These are phyloP conservation scores for Sebastes matsubarae DNA, from an alignment of 2,797 vertebrate species.

Conservation along the genomic window DNA sequence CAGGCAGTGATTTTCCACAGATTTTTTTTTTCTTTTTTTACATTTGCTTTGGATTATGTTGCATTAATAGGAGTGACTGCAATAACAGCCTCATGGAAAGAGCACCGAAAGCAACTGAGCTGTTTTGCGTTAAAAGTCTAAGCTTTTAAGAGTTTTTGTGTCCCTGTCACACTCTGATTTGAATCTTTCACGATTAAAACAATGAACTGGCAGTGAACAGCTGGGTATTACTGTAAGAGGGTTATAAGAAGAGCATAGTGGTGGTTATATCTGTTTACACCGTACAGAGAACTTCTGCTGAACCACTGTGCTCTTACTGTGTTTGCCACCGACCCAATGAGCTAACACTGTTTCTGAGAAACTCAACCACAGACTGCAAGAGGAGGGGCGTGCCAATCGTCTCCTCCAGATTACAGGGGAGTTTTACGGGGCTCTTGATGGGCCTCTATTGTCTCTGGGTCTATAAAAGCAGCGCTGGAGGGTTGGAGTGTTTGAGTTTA, in stretches of 20 bases:
- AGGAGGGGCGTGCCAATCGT: conserved; percentile 27
- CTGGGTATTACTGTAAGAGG: conserved; percentile 25
- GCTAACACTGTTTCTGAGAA: conserved; percentile 56
- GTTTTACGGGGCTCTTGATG: conserved; percentile 46
- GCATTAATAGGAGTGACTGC: conserved; percentile 5
- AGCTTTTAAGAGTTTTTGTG: background rate
- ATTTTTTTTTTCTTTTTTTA: background rate
- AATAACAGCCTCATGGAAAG: conserved; percentile 28
- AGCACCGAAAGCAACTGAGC: background rate
- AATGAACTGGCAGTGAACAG: conserved; percentile 18
- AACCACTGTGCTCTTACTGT: conserved; percentile 12
- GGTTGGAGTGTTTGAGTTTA: conserved; percentile 32
- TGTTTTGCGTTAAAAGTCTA: conserved; percentile 1
- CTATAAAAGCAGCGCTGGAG: conserved; percentile 45
- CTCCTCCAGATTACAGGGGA: conserved; percentile 62
- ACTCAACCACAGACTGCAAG: conserved; percentile 42
- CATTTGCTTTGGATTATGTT: conserved; percentile 36
- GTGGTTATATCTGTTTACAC: conserved; percentile 60
- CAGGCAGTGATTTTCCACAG: conserved; percentile 23
- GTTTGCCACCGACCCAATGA: conserved; percentile 32
- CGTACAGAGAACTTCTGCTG: conserved; percentile 3
- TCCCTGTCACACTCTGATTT: background rate
- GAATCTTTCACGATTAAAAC: conserved; percentile 9
- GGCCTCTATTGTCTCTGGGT: conserved; percentile 56
- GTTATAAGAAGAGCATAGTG: conserved; percentile 26